Base-by-base conservation (phyloP, 2,888 invertebrate species). In the Eurytoma californica region DNA sequence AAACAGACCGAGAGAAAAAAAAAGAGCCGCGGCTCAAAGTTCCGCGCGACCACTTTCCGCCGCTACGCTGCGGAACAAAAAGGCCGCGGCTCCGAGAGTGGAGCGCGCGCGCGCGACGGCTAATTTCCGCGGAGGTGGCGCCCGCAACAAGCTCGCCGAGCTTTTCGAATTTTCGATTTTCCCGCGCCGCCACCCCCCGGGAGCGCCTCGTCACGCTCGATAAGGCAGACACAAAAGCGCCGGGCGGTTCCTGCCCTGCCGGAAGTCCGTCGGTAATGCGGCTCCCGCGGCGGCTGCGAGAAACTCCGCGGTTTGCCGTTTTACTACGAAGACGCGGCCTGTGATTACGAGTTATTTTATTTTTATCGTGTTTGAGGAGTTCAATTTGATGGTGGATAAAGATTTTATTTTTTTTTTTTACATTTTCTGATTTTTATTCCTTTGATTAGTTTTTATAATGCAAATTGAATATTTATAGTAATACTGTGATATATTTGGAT, bases 201-300 rank as follows among this genome's bases (percentile, higher is more conserved):
- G 18, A 28, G 14, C 24, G 30, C 16, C n/a, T 24, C 66, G 77
- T 77, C 75, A 72, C 80, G 77, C 80, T 80, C 80, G 80, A 78
- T 81, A 78, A 81, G 68, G 74, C 78, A 81, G 80, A 57, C 28
- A 49, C 28, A 72, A 60, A 55, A 60, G 47, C 63, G 57, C 47
- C 4, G 28, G 72, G 53, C 58, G 75, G 58, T 81, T 28, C 66
- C 78, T 68, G 67, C 16, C 18, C 51, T 72, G 63, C 61, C 77
- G 77, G 80, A 65, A 73, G 55, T 3, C 77, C 14, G 80, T 81
- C 74, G 80, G 80, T 80, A 82, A 80, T 57, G 70, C 57, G 3
- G 78, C 30, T 20, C 20, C 68, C 53, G 4, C 28, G 5, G 14
- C 14, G n/a, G 16, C 20, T 3, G 13, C 30, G 30, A 14, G n/a